Conservation (phyloP, 2,113 vertebrate species). For the Lasiurus cinereus region DNA sequence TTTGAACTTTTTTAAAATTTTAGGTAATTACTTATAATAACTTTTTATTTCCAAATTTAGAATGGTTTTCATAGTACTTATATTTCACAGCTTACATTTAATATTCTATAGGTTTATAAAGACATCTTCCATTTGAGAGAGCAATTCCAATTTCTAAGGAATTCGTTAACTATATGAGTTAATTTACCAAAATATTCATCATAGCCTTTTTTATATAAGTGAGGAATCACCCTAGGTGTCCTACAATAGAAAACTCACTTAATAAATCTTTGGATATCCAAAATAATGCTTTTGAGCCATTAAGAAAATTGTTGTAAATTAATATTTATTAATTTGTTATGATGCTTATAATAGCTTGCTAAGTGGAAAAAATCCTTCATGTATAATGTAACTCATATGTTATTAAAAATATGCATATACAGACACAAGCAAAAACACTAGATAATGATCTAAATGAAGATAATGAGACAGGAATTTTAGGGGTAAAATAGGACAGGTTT, state of each 20-base stretch:
- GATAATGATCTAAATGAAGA: slow-evolving; percentile 2
- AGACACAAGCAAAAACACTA: background rate
- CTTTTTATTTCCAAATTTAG: background rate
- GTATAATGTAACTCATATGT: background rate
- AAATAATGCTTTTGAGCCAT: background rate
- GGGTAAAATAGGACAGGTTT: too few relatives aligned
- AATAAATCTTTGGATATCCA: background rate
- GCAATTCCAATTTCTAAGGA: background rate
- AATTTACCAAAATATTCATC: slow-evolving; percentile 40
- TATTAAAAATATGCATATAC: background rate
- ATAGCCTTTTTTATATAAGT: background rate
- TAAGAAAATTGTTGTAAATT: background rate
- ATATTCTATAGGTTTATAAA: slow-evolving; percentile 27
- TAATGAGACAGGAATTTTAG: too few relatives aligned
- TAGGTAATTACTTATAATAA: background rate
- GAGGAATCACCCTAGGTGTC: background rate
- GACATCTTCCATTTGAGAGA: background rate
- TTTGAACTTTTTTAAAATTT: background rate
- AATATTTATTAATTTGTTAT: slow-evolving; percentile 26
- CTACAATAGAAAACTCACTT: background rate
- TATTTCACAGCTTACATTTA: slow-evolving; percentile 28
- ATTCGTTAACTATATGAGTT: background rate
- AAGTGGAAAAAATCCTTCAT: slow-evolving; percentile 6
- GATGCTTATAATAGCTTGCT: background rate
- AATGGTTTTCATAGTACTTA: slow-evolving; percentile 5